phyloP scores from a whole-genome alignment of 2,888 invertebrate species.

The Agrotis segetum region DNA sequence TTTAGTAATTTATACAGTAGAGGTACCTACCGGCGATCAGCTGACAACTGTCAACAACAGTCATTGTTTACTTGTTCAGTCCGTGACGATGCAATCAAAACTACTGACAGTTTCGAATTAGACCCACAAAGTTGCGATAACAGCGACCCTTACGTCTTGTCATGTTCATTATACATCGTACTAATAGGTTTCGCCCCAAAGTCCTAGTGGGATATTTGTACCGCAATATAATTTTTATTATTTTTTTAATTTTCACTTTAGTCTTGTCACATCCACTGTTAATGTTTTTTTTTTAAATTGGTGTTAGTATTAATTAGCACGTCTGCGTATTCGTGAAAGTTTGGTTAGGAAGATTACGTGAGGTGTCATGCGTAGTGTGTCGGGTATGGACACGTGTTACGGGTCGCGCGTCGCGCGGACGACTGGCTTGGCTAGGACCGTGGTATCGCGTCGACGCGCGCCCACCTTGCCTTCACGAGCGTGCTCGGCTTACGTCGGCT shows the following conservation, averaged over 20 bases:
- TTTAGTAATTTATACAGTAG: conserved; percentile 9
- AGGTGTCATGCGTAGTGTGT: conserved; percentile 68
- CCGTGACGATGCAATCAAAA: conserved; percentile 61
- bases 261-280: conserved; percentile 60
- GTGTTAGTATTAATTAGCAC: conserved; percentile 46
- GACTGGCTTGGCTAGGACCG: conserved; percentile 71
- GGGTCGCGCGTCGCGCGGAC: conserved; percentile 77
- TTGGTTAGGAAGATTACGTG: conserved; percentile 71
- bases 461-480: conserved; percentile 71
- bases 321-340: conserved; percentile 66
- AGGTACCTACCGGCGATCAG: conserved; percentile 68
- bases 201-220: conserved; percentile 41
- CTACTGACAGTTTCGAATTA: conserved; percentile 62
- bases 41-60: conserved; percentile 68
- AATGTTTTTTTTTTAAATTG: conserved; percentile 30
- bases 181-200: conserved; percentile 60
- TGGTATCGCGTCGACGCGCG: conserved; percentile 58
- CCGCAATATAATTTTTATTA: conserved; percentile 32
- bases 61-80: conserved; percentile 60
- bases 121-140: conserved; percentile 59
- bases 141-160: conserved; percentile 63
- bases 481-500: conserved; percentile 71
- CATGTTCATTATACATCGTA: conserved; percentile 62
- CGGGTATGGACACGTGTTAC: conserved; percentile 61
- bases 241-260: conserved; percentile 53